Evolutionary conservation across 2,888 invertebrate species (phyloP).

Genomic region (Lordiphosa fenestrarum): DNA sequence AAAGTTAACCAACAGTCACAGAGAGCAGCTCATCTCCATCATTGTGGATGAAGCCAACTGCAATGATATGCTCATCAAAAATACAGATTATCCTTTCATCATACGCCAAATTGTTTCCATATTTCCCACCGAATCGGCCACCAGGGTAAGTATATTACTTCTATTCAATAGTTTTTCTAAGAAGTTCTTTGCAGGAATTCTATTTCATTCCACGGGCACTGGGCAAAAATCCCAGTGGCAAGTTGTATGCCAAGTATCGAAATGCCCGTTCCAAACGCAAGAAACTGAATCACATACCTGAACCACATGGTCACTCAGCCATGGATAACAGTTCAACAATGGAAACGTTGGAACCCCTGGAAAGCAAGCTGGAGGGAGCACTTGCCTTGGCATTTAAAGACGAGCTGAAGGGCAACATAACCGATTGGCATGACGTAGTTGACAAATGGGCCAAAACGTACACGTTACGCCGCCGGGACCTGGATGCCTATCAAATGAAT

Average conservation of each 20-base stretch:
- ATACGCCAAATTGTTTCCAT: conserved; percentile 2
- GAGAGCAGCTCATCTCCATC: conserved; percentile 1
- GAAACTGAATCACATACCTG: background rate
- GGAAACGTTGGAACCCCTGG: background rate
- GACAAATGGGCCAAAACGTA: background rate
- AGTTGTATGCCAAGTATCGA: conserved; percentile 5
- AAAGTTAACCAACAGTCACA: conserved; percentile 1
- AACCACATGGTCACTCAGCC: background rate
- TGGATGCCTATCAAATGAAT: background rate
- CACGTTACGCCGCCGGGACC: background rate
- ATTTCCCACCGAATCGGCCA: conserved; percentile 2
- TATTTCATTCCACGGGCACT: conserved; percentile 1
- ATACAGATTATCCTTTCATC: background rate
- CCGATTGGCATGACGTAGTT: background rate
- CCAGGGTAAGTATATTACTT: background rate
- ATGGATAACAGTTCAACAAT: background rate
- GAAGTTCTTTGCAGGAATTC: background rate
- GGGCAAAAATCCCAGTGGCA: conserved; percentile 2
- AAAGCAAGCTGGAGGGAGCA: background rate
- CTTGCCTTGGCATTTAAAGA: background rate
- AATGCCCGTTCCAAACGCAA: background rate
- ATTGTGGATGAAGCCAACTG: conserved; percentile 5
- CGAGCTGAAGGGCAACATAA: background rate
- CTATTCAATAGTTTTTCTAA: no score
- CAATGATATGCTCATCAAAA: conserved; percentile 5